phyloP scores from a whole-genome alignment of 2,113 vertebrate genomes.

The Hydropotes inermis region DNA sequence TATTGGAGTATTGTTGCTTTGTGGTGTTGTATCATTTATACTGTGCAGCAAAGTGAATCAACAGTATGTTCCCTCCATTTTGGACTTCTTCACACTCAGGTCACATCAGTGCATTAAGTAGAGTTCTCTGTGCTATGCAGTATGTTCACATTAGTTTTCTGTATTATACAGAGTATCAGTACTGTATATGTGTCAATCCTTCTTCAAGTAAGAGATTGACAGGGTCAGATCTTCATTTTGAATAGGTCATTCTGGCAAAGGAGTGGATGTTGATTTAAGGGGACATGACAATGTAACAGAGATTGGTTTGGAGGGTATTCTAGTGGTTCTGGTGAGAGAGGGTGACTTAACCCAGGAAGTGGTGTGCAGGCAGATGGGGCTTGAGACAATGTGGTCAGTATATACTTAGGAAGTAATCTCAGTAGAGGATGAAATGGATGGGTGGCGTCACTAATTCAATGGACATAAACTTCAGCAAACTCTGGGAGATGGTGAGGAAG shows the following conservation, averaged over 20 bases:
- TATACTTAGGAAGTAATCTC: not conserved
- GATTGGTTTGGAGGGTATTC: not conserved
- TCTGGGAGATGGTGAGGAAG: not conserved
- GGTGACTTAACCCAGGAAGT: not conserved
- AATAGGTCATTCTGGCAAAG: not conserved
- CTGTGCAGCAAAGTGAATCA: not conserved
- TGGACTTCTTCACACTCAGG: not conserved
- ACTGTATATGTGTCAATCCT: not conserved
- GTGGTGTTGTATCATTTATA: not conserved
- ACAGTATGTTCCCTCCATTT: not conserved
- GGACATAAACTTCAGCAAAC: not conserved
- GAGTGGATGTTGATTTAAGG: not conserved
- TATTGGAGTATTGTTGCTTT: not conserved
- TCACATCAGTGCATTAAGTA: not conserved
- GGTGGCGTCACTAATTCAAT: not conserved
- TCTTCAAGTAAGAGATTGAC: not conserved
- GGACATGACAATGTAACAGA: not conserved
- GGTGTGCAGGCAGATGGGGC: not conserved
- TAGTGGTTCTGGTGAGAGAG: not conserved
- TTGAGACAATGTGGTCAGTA: not conserved
- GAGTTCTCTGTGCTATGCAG: not conserved
- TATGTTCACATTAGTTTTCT: not conserved
- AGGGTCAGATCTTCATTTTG: not conserved
- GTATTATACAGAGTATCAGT: not conserved
- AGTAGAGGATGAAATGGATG: not conserved